These are phyloP conservation scores for Melanotaenia trifasciata DNA, from an alignment of 2,797 vertebrate genomes.

Conservation along the genomic window DNA sequence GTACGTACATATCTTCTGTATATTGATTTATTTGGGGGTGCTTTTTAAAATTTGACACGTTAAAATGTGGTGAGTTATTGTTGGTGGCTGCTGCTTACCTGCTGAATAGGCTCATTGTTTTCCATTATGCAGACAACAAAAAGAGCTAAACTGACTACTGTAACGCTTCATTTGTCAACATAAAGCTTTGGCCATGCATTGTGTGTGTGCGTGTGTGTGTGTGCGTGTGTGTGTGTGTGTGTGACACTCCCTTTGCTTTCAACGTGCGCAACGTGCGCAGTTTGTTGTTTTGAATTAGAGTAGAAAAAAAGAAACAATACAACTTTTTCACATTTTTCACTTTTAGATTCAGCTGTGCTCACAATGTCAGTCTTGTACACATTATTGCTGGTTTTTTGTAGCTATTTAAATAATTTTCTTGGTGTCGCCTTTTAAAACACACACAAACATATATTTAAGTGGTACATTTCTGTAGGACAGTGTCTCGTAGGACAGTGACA, in stretches of 20 bases:
- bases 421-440: too few species aligned
- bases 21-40: not conserved
- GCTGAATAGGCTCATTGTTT: slow-evolving; percentile 36
- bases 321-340: not conserved
- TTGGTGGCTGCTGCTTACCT: slow-evolving; percentile 11
- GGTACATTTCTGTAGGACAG: not conserved
- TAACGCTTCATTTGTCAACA: slow-evolving; percentile 21
- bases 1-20: slow-evolving; percentile 56
- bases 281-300: not conserved
- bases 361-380: not conserved
- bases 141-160: slow-evolving; percentile 15
- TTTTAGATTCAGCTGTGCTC: not conserved
- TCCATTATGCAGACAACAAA: slow-evolving; percentile 42
- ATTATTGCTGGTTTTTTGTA: not conserved
- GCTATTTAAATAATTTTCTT: not conserved
- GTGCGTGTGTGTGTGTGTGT: not conserved
- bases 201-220: not conserved
- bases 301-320: not conserved
- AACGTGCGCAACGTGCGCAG: slow-evolving; percentile 6
- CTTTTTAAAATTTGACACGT: not conserved
- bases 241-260: slow-evolving; percentile 42
- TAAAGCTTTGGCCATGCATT: not conserved
- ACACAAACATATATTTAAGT: too few species aligned
- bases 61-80: not conserved
- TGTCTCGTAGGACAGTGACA: not conserved